Conservation (phyloP, 1,140 invertebrate species). For the Neelides sp. region DNA sequence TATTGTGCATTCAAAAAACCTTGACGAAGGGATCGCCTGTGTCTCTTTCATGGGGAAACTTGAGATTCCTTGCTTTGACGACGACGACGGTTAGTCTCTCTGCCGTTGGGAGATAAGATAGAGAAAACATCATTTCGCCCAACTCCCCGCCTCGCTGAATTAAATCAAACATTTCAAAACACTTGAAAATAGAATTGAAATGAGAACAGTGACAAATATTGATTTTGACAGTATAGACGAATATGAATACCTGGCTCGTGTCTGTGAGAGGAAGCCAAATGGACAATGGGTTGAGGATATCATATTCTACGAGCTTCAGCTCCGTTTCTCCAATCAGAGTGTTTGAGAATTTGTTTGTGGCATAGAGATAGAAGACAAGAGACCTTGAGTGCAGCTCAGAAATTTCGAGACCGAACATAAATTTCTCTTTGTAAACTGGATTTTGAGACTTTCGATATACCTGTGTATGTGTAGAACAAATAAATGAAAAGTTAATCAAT, state of each 20-base stretch:
- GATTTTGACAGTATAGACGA: background rate
- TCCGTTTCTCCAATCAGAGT: slow-evolving; percentile 53
- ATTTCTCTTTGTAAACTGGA: slow-evolving; percentile 60
- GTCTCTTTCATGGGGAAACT: slow-evolving; percentile 36
- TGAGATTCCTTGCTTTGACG: slow-evolving; percentile 44
- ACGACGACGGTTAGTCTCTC: slow-evolving; percentile 46
- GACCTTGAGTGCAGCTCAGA: slow-evolving; percentile 41
- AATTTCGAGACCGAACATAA: slow-evolving; percentile 52
- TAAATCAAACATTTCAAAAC: background rate
- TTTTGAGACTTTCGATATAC: slow-evolving; percentile 49
- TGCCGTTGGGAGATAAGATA: slow-evolving; percentile 46
- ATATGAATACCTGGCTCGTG: slow-evolving; percentile 42
- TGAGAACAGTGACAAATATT: background rate
- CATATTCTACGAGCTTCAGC: slow-evolving; percentile 46
- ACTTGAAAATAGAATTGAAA: background rate
- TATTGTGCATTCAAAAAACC: too few relatives aligned
- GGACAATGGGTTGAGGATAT: slow-evolving; percentile 44
- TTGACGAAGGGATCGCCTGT: slow-evolving; percentile 44
- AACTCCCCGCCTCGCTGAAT: slow-evolving; percentile 39
- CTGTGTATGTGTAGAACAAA: slow-evolving; percentile 36
- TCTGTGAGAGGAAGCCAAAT: slow-evolving; percentile 52
- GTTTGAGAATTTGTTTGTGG: slow-evolving; percentile 47
- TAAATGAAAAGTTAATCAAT: slow-evolving; percentile 1
- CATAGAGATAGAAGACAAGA: slow-evolving; percentile 49
- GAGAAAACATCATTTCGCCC: slow-evolving; percentile 45